Conservation (phyloP, 92 coral and sea anemone species). For the Hydrozoanthus gracilis region DNA sequence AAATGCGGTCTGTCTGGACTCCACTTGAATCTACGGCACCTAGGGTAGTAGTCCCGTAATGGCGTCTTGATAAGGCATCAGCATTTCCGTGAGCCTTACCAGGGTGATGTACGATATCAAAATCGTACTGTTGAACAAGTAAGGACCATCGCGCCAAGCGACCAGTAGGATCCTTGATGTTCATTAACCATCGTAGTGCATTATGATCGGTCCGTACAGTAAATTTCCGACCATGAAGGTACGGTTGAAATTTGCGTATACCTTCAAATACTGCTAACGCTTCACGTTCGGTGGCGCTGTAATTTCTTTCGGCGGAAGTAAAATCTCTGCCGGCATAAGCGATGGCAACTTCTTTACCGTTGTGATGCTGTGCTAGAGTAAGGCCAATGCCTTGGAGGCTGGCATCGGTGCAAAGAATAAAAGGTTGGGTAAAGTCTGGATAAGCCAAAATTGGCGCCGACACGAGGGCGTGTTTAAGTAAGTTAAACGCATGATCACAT, state of each 20-base stretch:
- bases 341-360: constrained; percentile 42
- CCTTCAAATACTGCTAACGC: constrained; percentile 55
- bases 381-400: constrained; percentile 42
- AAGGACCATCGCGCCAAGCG: constrained; percentile 38
- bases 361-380: constrained; percentile 6
- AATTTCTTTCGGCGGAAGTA: constrained; percentile 44
- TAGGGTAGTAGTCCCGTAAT: constrained; percentile 14
- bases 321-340: constrained; percentile 52
- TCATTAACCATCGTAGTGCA: constrained; percentile 42
- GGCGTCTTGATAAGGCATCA: not conserved
- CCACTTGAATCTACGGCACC: too few relatives aligned
- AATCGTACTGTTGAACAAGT: constrained; percentile 16
- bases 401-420: constrained; percentile 37
- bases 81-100: constrained; percentile 18
- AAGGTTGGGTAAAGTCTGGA: constrained; percentile 43
- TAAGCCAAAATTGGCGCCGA: constrained; percentile 61
- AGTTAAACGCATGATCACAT: constrained; percentile 47
- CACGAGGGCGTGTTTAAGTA: constrained; percentile 40
- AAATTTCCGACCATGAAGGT: constrained; percentile 24
- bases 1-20: too few relatives aligned
- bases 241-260: constrained; percentile 36
- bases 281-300: constrained; percentile 49
- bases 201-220: constrained; percentile 33
- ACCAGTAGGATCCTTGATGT: constrained; percentile 32
- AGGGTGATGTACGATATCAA: constrained; percentile 37